Evolutionary conservation across 2,797 vertebrate species (phyloP).

Genomic region (Poeciliopsis gracilis): DNA sequence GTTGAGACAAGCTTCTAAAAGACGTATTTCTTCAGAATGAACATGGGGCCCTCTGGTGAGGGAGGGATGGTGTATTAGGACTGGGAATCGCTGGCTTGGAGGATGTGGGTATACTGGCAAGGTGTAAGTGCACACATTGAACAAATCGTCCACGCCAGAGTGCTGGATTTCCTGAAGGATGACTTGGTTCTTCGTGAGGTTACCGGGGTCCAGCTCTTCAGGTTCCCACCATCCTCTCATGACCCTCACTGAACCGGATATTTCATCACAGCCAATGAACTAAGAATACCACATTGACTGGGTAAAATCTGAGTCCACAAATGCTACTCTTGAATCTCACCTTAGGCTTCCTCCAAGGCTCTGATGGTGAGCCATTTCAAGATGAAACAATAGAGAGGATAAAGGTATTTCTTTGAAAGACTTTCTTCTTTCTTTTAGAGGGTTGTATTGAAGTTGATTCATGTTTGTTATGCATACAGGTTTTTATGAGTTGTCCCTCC

Average conservation of each 20-base stretch:
- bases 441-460: constrained; percentile 76
- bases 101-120: constrained; percentile 68
- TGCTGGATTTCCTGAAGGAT: constrained; percentile 71
- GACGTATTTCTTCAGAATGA: constrained; percentile 64
- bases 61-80: constrained; percentile 47
- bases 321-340: constrained; percentile 46
- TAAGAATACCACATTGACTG: constrained; percentile 21
- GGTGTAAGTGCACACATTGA: constrained; percentile 64
- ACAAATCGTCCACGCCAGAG: constrained; percentile 67
- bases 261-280: constrained; percentile 40
- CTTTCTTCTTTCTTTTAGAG: constrained; percentile 66
- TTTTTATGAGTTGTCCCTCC: constrained; percentile 74
- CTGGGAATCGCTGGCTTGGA: constrained; percentile 62
- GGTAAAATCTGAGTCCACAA: constrained; percentile 26
- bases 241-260: constrained; percentile 42
- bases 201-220: constrained; percentile 52
- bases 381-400: constrained; percentile 75
- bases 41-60: constrained; percentile 58
- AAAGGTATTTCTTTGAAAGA: constrained; percentile 73
- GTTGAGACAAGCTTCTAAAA: constrained; percentile 73
- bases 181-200: constrained; percentile 68
- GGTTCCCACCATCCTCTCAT: constrained; percentile 46
- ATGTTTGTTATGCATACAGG: constrained; percentile 75
- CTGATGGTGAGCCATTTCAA: constrained; percentile 54
- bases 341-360: constrained; percentile 43